Evolutionary conservation across 2,888 invertebrate species (phyloP).

Genomic region (Empis livida): DNA sequence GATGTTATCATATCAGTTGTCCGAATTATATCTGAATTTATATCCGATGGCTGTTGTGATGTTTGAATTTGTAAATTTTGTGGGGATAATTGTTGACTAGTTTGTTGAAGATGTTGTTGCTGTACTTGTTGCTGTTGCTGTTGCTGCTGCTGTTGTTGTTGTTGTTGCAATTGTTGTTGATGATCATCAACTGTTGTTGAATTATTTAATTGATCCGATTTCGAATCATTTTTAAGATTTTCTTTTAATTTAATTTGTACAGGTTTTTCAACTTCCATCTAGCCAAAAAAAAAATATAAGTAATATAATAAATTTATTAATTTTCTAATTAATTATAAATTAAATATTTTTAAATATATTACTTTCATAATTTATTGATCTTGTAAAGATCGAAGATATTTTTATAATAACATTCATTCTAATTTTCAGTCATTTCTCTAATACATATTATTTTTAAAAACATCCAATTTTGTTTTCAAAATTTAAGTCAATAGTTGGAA

Average conservation of each 20-base stretch:
- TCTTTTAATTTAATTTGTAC: no score
- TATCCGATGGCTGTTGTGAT: constrained; percentile 4
- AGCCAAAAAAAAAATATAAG: constrained; percentile 24
- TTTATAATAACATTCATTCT: no score
- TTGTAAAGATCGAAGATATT: no score
- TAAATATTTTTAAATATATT: no score
- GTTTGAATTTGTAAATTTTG: constrained; percentile 3
- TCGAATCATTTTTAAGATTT: not conserved
- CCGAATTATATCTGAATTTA: not conserved
- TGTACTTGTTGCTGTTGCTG: no score
- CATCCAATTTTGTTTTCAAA: not conserved
- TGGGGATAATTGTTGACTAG: constrained; percentile 5
- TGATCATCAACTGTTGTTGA: constrained; percentile 9
- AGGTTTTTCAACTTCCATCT: constrained; percentile 26
- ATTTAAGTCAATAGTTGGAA: not conserved
- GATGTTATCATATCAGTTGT: constrained; percentile 10
- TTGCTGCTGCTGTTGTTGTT: constrained; percentile 17
- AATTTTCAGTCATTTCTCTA: no score
- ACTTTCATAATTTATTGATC: no score
- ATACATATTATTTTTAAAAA: no score
- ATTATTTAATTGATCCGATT: not conserved
- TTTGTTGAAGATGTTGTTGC: constrained; percentile 19
- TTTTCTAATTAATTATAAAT: no score
- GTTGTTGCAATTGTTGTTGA: constrained; percentile 22
- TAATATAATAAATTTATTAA: no score